These are phyloP conservation scores for Nebria salina DNA, from an alignment of 2,888 invertebrate genomes.

Conservation along the genomic window DNA sequence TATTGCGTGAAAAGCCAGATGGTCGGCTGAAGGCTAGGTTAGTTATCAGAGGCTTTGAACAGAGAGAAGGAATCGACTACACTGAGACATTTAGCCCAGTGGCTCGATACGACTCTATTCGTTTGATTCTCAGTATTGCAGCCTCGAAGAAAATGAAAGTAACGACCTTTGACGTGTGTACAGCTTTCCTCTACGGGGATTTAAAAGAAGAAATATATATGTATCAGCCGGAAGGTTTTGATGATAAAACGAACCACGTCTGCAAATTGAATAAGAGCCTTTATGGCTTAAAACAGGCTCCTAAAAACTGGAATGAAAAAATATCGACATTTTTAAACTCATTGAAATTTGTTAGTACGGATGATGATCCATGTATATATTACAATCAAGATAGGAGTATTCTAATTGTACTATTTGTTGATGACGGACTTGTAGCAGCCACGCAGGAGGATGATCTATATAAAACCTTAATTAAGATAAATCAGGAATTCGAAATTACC, in stretches of 20 bases:
- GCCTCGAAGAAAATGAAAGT: constrained; percentile 48
- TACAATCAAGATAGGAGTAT: no score
- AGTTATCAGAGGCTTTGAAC: no score
- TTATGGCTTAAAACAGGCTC: neutral
- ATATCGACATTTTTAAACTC: no score
- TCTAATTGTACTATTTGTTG: no score
- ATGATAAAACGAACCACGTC: no score
- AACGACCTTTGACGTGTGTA: constrained; percentile 50
- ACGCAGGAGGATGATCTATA: no score
- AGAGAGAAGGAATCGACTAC: constrained; percentile 23
- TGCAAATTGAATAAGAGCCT: constrained; percentile 41
- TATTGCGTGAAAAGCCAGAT: constrained; percentile 12
- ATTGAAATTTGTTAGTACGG: no score
- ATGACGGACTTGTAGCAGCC: no score
- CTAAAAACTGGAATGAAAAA: no score
- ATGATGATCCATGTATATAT: no score
- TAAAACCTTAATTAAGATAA: no score
- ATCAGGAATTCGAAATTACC: no score
- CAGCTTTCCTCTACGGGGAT: constrained; percentile 51
- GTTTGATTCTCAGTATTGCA: constrained; percentile 49
- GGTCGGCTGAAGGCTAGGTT: constrained; percentile 5
- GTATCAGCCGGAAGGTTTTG: constrained; percentile 50
- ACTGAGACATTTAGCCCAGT: constrained; percentile 23
- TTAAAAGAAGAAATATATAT: constrained; percentile 45
- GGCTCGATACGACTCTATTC: constrained; percentile 12